phyloP scores from a whole-genome alignment of 2,113 vertebrate genomes.

The Dryoscopus gambensis region DNA sequence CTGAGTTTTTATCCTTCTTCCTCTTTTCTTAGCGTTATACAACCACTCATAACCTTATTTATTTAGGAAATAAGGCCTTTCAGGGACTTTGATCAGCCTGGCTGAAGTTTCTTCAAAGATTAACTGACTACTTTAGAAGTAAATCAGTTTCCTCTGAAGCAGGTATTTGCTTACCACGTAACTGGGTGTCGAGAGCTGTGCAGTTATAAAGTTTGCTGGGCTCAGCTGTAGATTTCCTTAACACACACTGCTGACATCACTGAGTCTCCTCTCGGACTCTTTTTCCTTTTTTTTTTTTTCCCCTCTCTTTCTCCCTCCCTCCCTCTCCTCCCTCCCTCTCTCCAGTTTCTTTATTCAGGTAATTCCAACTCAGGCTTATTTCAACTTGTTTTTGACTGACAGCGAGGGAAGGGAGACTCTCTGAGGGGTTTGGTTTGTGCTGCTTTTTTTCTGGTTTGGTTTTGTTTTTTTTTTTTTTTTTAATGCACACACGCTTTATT shows the following conservation, averaged over 20 bases:
- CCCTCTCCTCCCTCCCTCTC: slow-evolving; percentile 6
- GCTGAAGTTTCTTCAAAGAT: slow-evolving; percentile 69
- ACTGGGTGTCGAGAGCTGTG: slow-evolving; percentile 31
- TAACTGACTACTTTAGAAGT: slow-evolving; percentile 55
- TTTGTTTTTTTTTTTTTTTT: background rate
- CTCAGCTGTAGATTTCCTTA: slow-evolving; percentile 72
- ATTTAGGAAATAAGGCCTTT: slow-evolving; percentile 63
- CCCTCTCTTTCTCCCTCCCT: slow-evolving; percentile 7
- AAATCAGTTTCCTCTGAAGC: slow-evolving; percentile 42
- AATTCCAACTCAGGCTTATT: slow-evolving; percentile 75
- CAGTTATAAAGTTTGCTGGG: slow-evolving; percentile 54
- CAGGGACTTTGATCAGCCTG: slow-evolving; percentile 63
- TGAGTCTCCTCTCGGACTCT: slow-evolving; percentile 65
- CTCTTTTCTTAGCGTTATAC: background rate
- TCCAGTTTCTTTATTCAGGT: slow-evolving; percentile 72
- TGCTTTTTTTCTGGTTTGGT: background rate
- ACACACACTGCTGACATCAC: slow-evolving; percentile 74
- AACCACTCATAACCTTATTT: slow-evolving; percentile 41
- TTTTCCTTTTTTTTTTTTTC: background rate
- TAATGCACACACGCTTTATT: slow-evolving; percentile 14
- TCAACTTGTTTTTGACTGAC: slow-evolving; percentile 78
- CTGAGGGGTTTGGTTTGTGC: background rate
- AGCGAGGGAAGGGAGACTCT: slow-evolving; percentile 43
- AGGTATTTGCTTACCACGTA: slow-evolving; percentile 66
- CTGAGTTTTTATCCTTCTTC: background rate